phyloP scores from a whole-genome alignment of 2,888 invertebrate genomes.

The Drosophila niveifrons region DNA sequence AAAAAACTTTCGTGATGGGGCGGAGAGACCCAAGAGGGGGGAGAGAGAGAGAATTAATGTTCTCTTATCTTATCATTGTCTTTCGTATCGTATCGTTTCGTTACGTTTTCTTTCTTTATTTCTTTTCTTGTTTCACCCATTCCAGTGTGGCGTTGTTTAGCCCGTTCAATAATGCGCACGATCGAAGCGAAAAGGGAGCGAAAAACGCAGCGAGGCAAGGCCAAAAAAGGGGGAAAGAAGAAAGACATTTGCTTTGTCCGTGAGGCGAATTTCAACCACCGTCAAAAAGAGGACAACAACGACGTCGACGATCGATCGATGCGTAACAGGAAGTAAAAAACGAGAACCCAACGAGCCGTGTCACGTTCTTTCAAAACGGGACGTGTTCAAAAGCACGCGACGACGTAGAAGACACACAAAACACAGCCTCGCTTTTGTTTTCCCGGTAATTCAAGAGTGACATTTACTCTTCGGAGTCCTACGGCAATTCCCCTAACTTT shows the following conservation, averaged over 20 bases:
- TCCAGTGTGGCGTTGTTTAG: neutral
- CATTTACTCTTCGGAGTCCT: too few relatives aligned
- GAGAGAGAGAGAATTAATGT: constrained; percentile 31
- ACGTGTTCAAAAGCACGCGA: constrained; percentile 28
- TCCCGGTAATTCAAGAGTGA: too few relatives aligned
- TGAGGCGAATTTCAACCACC: constrained; percentile 53
- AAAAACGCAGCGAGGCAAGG: neutral
- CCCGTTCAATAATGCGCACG: constrained; percentile 19
- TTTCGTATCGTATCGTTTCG: constrained; percentile 19
- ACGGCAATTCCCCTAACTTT: too few relatives aligned
- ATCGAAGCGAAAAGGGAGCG: constrained; percentile 13
- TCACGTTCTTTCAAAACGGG: neutral
- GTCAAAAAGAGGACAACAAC: neutral
- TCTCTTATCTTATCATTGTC: constrained; percentile 58
- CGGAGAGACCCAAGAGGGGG: constrained; percentile 1
- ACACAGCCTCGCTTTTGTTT: too few relatives aligned
- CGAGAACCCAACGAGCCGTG: constrained; percentile 39
- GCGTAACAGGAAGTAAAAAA: constrained; percentile 46
- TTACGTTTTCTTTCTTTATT: constrained; percentile 27
- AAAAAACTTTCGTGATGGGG: constrained; percentile 14
- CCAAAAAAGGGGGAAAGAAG: neutral
- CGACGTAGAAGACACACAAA: neutral
- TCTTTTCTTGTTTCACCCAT: constrained; percentile 1
- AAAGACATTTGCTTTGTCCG: constrained; percentile 30
- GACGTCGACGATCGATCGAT: constrained; percentile 21